These are phyloP conservation scores for Pseudomyrmex cubaensis DNA, from an alignment of 1,140 invertebrate species.

Conservation along the genomic window DNA sequence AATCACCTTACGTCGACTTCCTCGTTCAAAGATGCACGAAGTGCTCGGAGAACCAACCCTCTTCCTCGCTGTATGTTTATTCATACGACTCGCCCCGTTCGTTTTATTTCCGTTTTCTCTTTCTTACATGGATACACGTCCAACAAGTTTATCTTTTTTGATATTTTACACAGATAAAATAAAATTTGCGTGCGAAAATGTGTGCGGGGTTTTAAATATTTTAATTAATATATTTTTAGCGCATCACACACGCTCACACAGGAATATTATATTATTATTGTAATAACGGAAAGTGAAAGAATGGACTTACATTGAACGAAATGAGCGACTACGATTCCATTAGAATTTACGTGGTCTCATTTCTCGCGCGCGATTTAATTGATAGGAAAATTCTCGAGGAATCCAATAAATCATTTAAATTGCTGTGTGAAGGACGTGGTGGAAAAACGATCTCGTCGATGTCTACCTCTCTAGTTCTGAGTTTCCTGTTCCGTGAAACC, in stretches of 20 bases:
- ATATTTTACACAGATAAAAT: neutral
- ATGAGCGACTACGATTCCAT: conserved; percentile 6
- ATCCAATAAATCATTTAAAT: conserved; percentile 63
- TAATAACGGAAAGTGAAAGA: too few species aligned
- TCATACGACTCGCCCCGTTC: conserved; percentile 37
- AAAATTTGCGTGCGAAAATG: too few species aligned
- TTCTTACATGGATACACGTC: neutral
- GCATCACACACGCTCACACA: too few species aligned
- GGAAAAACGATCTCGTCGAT: conserved; percentile 45
- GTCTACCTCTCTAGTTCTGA: conserved; percentile 21
- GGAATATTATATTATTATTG: too few species aligned
- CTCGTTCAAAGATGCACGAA: conserved; percentile 61
- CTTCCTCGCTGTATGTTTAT: conserved; percentile 61
- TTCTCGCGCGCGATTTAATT: conserved; percentile 12
- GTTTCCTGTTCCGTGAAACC: conserved; percentile 30
- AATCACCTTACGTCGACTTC: conserved; percentile 62
- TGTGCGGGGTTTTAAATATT: too few species aligned
- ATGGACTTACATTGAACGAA: neutral
- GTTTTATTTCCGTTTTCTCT: conserved; percentile 8
- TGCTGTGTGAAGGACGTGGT: conserved; percentile 36
- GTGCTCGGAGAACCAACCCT: conserved; percentile 29
- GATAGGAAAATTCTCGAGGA: conserved; percentile 40
- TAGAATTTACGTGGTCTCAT: conserved; percentile 8
- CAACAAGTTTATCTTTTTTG: neutral
- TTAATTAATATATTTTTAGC: neutral